Conservation (phyloP, 2,113 vertebrate species). For the Hydrolagus affinis region DNA sequence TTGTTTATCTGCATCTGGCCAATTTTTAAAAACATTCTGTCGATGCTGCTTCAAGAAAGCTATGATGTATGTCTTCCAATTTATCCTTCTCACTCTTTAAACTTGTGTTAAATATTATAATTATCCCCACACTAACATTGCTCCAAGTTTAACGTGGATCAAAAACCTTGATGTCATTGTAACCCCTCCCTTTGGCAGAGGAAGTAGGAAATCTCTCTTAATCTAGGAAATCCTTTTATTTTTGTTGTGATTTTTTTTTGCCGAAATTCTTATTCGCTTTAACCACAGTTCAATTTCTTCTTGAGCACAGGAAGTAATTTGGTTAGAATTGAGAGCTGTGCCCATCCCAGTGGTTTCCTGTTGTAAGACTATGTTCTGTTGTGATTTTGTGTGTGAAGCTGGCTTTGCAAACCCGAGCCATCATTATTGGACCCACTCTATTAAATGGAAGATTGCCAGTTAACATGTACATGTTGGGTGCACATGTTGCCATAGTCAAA, state of each 20-base stretch:
- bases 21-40: too few relatives aligned
- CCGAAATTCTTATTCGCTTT: not conserved
- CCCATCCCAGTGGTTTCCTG: constrained; percentile 63
- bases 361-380: constrained; percentile 48
- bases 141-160: too few relatives aligned
- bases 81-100: too few relatives aligned
- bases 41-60: too few relatives aligned
- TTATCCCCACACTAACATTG: too few relatives aligned
- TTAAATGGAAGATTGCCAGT: too few relatives aligned
- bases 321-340: constrained; percentile 54
- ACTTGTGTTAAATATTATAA: too few relatives aligned
- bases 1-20: too few relatives aligned
- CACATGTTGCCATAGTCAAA: too few relatives aligned
- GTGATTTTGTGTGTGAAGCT: constrained; percentile 44
- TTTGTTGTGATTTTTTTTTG: not conserved
- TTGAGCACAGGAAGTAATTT: constrained; percentile 64
- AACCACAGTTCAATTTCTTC: constrained; percentile 45
- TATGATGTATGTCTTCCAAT: too few relatives aligned
- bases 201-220: not conserved
- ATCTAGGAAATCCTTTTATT: not conserved
- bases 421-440: not conserved
- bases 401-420: not conserved
- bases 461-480: too few relatives aligned
- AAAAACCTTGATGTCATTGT: too few relatives aligned
- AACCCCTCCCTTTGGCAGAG: not conserved